phyloP scores from a whole-genome alignment of 2,888 invertebrate species.

The Phalangium opilio region DNA sequence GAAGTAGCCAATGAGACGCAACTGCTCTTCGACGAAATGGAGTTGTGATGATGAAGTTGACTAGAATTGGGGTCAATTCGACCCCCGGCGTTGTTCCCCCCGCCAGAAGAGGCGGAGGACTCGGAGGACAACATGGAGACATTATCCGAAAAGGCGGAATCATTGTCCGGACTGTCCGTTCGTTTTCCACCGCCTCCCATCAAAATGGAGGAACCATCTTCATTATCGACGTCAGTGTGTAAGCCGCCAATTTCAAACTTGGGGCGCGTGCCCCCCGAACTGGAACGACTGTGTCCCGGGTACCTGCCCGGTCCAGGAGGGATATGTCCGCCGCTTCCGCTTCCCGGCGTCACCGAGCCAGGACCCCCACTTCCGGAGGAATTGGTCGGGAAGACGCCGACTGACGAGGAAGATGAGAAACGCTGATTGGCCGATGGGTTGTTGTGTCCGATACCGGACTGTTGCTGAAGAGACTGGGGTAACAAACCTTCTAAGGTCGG shows the following conservation, averaged over 20 bases:
- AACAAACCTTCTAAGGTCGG: background rate
- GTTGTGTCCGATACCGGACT: slow-evolving; percentile 12
- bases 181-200: slow-evolving; percentile 36
- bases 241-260: slow-evolving; percentile 30
- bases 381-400: slow-evolving; percentile 8
- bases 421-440: slow-evolving; percentile 4
- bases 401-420: slow-evolving; percentile 6
- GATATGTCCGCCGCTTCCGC: background rate
- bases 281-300: slow-evolving; percentile 26
- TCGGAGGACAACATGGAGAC: slow-evolving; percentile 83
- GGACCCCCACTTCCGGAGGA: background rate
- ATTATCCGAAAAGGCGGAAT: slow-evolving; percentile 95
- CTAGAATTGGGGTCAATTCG: slow-evolving; percentile 18
- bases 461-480: slow-evolving; percentile 2
- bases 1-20: slow-evolving; percentile 18
- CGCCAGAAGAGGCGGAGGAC: slow-evolving; percentile 43
- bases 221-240: slow-evolving; percentile 17
- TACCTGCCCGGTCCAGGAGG: slow-evolving; percentile 7
- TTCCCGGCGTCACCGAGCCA: background rate
- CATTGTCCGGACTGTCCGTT: slow-evolving; percentile 90
- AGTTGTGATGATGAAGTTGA: too few relatives aligned
- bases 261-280: slow-evolving; percentile 33
- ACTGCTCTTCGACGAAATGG: too few relatives aligned
- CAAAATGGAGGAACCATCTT: slow-evolving; percentile 3
- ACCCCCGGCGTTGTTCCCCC: slow-evolving; percentile 12